Conservation (phyloP, 1,140 invertebrate species). For the Camponotus pennsylvanicus region DNA sequence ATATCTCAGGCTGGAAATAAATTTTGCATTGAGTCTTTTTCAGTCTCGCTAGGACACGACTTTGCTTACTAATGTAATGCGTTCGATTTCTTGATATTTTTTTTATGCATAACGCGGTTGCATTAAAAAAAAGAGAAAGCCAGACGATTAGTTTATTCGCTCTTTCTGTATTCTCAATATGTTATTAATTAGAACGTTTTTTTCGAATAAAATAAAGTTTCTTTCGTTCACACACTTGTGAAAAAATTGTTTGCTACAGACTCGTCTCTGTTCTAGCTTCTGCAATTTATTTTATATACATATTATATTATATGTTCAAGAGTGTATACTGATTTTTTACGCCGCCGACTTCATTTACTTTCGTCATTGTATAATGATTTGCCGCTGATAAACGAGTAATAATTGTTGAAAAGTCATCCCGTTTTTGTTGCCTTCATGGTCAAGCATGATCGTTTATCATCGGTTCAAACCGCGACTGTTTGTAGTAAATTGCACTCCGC, state of each 20-base stretch:
- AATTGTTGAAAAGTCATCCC: conserved; percentile 73
- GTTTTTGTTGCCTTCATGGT: conserved; percentile 70
- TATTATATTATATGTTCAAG: neutral
- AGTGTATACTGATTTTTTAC: neutral
- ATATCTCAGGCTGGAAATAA: conserved; percentile 76
- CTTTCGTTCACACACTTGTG: neutral
- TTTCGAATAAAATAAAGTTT: too few species aligned
- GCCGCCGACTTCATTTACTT: conserved; percentile 2
- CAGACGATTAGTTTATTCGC: too few species aligned
- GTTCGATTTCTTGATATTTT: conserved; percentile 19
- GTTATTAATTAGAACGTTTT: too few species aligned
- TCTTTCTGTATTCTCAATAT: too few species aligned
- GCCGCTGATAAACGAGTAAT: conserved; percentile 62
- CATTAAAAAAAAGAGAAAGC: too few species aligned
- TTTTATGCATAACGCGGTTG: too few species aligned
- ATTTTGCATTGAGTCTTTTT: conserved; percentile 64
- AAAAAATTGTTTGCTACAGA: neutral
- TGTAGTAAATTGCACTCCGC: conserved; percentile 69
- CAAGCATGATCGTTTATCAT: conserved; percentile 73
- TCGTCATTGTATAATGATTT: conserved; percentile 42
- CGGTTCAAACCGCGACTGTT: conserved; percentile 72
- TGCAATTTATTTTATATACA: neutral
- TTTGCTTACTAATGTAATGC: neutral
- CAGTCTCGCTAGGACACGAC: neutral
- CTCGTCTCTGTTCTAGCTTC: neutral